These are phyloP conservation scores for Meleagris gallopavo DNA, from an alignment of 2,113 vertebrate genomes.

Conservation along the genomic window DNA sequence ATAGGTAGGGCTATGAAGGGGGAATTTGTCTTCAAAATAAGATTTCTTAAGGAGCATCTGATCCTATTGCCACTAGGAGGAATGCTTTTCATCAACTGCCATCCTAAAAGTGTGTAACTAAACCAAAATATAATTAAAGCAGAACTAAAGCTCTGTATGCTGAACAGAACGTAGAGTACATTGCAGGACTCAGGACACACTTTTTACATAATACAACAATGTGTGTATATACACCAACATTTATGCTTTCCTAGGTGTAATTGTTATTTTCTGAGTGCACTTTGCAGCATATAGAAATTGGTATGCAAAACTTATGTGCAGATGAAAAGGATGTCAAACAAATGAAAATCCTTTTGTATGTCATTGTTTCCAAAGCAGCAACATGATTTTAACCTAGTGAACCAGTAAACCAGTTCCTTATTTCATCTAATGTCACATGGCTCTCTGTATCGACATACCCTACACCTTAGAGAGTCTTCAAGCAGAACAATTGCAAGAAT, in stretches of 20 bases:
- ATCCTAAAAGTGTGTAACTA: background rate
- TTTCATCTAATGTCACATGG: background rate
- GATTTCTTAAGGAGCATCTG: background rate
- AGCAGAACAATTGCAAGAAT: background rate
- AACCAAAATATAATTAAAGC: fast-evolving
- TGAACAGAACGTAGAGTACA: fast-evolving
- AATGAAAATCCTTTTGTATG: background rate
- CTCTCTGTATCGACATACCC: background rate
- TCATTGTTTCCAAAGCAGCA: background rate
- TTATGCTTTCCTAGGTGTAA: background rate
- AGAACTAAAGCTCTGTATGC: background rate
- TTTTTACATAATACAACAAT: background rate
- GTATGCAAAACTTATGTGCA: background rate
- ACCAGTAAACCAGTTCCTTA: background rate
- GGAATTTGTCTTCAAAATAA: background rate
- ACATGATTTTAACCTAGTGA: background rate
- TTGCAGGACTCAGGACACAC: background rate
- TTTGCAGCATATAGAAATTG: background rate
- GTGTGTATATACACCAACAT: no score
- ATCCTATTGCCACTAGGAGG: background rate
- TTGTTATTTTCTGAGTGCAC: background rate
- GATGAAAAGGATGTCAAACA: background rate
- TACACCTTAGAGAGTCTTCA: background rate
- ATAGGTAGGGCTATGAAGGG: background rate
- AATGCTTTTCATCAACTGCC: background rate